Evolutionary conservation across 53 echinoderm and acorn worm genomes (phyloP).

Genomic region (Apostichopus leukothele): DNA sequence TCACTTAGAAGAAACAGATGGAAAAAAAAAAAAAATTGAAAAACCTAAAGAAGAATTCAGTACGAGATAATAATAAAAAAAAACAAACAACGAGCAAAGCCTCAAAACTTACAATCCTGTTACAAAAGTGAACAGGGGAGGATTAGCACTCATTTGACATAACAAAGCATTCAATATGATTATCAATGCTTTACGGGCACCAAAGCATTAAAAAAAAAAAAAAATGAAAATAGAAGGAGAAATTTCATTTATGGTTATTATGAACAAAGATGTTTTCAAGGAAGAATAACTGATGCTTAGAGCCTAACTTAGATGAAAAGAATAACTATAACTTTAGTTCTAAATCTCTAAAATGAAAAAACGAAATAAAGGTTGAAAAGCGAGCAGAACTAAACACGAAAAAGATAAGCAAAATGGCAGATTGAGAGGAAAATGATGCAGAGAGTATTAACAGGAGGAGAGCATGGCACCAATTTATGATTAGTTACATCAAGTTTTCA

Average conservation of each 20-base stretch:
- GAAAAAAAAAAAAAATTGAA: not conserved
- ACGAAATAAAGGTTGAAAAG: not conserved
- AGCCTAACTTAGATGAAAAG: too few relatives aligned
- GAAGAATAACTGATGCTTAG: too few relatives aligned
- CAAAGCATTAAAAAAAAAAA: not conserved
- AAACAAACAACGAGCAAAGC: not conserved
- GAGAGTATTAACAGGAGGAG: not conserved
- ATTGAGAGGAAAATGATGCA: not conserved
- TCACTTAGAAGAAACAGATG: not conserved
- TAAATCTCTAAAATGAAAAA: not conserved
- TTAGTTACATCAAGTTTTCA: not conserved
- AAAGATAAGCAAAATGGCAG: not conserved
- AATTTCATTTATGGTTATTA: too few relatives aligned
- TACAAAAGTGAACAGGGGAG: not conserved
- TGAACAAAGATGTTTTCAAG: too few relatives aligned
- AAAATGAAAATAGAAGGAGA: too few relatives aligned
- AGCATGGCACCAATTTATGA: not conserved
- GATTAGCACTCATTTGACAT: not conserved
- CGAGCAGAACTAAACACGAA: not conserved
- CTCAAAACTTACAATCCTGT: not conserved
- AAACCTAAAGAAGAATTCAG: not conserved
- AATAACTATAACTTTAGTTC: too few relatives aligned
- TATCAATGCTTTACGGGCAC: not conserved
- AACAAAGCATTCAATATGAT: not conserved
- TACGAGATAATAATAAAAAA: not conserved